Conservation (phyloP, 2,888 invertebrate species). For the Coremacera marginata region DNA sequence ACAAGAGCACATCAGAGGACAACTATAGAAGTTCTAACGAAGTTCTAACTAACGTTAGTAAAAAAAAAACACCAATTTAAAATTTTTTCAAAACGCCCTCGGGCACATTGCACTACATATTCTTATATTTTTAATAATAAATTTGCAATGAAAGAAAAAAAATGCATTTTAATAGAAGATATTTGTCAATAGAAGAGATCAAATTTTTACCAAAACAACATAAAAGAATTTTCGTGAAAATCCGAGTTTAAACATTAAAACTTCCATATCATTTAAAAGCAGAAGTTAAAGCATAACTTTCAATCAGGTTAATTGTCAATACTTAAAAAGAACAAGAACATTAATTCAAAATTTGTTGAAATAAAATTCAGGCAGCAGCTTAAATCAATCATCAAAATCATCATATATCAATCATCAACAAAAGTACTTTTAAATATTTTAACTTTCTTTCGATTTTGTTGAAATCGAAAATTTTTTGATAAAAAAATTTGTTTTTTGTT, state of each 20-base stretch:
- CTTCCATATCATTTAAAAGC: background rate
- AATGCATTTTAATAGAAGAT: background rate
- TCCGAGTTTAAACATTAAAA: background rate
- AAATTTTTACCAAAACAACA: background rate
- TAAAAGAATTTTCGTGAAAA: background rate
- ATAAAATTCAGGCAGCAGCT: background rate
- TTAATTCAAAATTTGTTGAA: background rate
- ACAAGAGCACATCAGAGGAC: too few relatives aligned
- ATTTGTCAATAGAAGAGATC: background rate
- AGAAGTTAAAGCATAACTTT: background rate
- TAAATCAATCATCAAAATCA: background rate
- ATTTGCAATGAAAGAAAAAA: too few relatives aligned
- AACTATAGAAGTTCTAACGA: too few relatives aligned
- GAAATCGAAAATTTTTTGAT: too few relatives aligned
- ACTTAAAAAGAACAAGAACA: constrained; percentile 2
- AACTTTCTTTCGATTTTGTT: background rate
- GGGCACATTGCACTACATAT: too few relatives aligned
- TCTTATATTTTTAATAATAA: too few relatives aligned
- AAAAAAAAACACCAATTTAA: too few relatives aligned
- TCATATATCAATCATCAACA: background rate
- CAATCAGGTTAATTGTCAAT: constrained; percentile 19
- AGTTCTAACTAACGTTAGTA: too few relatives aligned
- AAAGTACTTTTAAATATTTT: background rate
- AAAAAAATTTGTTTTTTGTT: too few relatives aligned
- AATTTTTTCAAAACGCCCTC: too few relatives aligned